Evolutionary conservation across 92 coral and sea anemone genomes (phyloP).

Genomic region (Phymanthus crucifer): DNA sequence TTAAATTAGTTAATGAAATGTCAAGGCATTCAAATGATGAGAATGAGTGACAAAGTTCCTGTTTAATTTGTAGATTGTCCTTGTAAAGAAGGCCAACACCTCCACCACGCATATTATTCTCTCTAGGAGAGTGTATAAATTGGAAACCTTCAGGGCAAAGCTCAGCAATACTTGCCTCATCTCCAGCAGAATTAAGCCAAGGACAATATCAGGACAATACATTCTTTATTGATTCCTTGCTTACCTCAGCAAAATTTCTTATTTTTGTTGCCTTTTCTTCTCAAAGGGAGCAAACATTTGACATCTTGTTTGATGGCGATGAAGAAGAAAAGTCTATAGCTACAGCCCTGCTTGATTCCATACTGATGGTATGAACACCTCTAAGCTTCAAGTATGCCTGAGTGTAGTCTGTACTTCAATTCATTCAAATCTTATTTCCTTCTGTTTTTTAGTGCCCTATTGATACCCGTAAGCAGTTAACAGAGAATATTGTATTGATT

Average conservation of each 20-base stretch:
- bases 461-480: slow-evolving; percentile 84
- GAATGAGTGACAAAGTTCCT: slow-evolving; percentile 8
- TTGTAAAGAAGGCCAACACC: neutral
- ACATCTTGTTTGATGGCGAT: slow-evolving; percentile 94
- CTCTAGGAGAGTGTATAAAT: slow-evolving; percentile 23
- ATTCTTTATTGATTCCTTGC: neutral
- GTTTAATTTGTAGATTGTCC: neutral
- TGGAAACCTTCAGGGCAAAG: slow-evolving; percentile 19
- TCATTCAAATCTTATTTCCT: neutral
- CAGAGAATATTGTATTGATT: slow-evolving; percentile 87
- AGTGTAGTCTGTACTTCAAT: neutral
- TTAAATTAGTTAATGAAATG: slow-evolving; percentile 20
- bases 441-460: slow-evolving; percentile 71
- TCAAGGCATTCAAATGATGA: slow-evolving; percentile 24
- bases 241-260: neutral
- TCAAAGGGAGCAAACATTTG: slow-evolving; percentile 87
- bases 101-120: slow-evolving; percentile 7
- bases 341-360: slow-evolving; percentile 79
- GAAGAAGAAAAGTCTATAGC: slow-evolving; percentile 95
- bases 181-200: slow-evolving; percentile 20
- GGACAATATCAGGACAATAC: too few relatives aligned
- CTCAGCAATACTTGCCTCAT: slow-evolving; percentile 18
- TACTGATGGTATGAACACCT: slow-evolving; percentile 59
- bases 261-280: neutral
- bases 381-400: neutral